Base-by-base conservation (phyloP, 1,140 invertebrate genomes). In the Ptiloglossa arizonensis region DNA sequence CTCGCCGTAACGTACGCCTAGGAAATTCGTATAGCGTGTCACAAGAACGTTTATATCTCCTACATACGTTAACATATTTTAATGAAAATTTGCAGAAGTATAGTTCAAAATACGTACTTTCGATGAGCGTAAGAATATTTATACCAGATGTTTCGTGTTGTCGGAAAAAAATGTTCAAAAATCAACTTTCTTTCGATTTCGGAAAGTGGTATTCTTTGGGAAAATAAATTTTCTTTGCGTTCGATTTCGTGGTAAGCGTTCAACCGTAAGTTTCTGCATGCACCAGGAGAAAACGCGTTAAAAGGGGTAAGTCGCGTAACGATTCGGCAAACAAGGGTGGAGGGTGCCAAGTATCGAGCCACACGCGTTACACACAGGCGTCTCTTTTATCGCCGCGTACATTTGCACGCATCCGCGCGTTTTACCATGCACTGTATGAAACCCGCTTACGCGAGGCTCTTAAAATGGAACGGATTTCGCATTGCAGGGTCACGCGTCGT, bases 281-380 rank as follows among this genome's bases (percentile, higher is more conserved):
- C 29, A 60, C 3, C 1, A 41, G 56, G 27, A 17, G 24, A 19
- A 57, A 38, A 8, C n/a, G 41, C 24, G 24, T 35, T 38, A 52
- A 59, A 64, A 24, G 6, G 57, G 52, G 38, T 64, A 59, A 54
- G 56, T n/a, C 46, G 67, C 46, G 74, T 29, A 60, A 62, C 79
- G 79, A 80, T 79, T 82, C 64, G 77, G 68, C 66, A 77, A 86
- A 87, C 74, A 83, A 77, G 74, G 29, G 63, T 27, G 63, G 48
- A 78, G 74, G 79, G 72, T 79, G 81, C 70, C 81, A 80, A 82
- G 79, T 82, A 74, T 81, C 69, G 78, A 60, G 66, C 74, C 66
- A 2, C 66, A 2, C 41, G 50, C 46, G 79, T 80, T 74, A 57
- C 48, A 22, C 48, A 57, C 27, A 19, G 19, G 8, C 32, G 19